These are phyloP conservation scores for Polydrusus cervinus DNA, from an alignment of 2,888 invertebrate genomes.

Conservation along the genomic window DNA sequence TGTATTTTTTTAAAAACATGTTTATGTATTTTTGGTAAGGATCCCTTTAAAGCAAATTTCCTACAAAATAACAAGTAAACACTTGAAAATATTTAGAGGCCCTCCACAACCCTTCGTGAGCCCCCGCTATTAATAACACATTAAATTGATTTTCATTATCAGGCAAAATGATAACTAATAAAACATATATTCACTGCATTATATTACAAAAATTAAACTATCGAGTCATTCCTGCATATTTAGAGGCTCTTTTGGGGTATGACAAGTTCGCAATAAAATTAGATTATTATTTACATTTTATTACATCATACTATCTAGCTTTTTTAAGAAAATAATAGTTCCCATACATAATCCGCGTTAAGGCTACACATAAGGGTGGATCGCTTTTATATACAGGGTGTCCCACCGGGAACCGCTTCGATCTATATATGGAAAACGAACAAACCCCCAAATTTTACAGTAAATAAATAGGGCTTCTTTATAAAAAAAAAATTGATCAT, in stretches of 20 bases:
- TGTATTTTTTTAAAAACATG: no score
- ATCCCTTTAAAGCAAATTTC: no score
- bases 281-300: background rate
- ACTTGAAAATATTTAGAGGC: background rate
- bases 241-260: conserved; percentile 10
- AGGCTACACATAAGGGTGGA: background rate
- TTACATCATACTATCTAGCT: no score
- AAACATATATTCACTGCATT: conserved; percentile 15
- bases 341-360: no score
- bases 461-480: no score
- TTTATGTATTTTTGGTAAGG: no score
- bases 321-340: background rate
- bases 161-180: conserved; percentile 24
- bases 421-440: no score
- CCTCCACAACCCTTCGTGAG: background rate
- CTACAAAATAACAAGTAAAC: conserved; percentile 3
- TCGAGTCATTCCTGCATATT: conserved; percentile 6
- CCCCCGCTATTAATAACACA: conserved; percentile 8
- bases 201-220: conserved; percentile 22
- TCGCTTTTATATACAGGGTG: no score
- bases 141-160: conserved; percentile 26
- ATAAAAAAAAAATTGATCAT: no score
- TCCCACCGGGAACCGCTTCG: no score
- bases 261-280: background rate
- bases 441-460: no score